Percentiles rank a stretch among this genome's conserved stretches.
phyloP scores from a whole-genome alignment of 2,797 vertebrate genomes.

The Crax fasciolata region DNA sequence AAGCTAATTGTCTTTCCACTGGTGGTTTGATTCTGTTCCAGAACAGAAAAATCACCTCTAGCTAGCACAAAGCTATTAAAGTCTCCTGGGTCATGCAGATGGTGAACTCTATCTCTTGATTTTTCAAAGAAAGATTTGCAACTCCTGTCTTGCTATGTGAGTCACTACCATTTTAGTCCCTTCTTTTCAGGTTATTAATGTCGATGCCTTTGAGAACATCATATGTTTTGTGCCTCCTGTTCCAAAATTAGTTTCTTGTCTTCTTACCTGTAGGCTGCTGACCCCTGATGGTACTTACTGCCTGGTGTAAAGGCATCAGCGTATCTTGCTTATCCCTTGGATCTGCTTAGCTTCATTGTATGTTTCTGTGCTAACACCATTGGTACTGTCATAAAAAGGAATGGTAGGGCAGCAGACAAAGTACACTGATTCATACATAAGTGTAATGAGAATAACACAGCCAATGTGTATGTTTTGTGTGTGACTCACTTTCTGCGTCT shows the following conservation, averaged over 20 bases:
- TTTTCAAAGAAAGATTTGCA: slow-evolving; percentile 2
- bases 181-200: slow-evolving; percentile 50
- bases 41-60: slow-evolving; percentile 51
- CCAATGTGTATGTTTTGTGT: background rate
- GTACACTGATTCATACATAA: background rate
- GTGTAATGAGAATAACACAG: background rate
- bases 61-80: slow-evolving; percentile 22
- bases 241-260: background rate
- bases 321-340: background rate
- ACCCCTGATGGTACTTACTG: background rate
- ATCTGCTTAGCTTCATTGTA: background rate
- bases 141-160: background rate
- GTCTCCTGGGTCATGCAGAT: slow-evolving; percentile 15
- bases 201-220: background rate
- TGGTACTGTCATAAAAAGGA: background rate
- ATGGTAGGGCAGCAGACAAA: background rate
- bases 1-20: slow-evolving; percentile 44
- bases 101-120: background rate
- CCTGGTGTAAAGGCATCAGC: background rate
- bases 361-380: background rate
- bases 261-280: background rate
- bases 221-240: background rate
- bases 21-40: slow-evolving; percentile 26
- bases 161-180: background rate
- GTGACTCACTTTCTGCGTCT: background rate